Conservation (phyloP, 1,140 invertebrate genomes). For the Chlorops oryzae region DNA sequence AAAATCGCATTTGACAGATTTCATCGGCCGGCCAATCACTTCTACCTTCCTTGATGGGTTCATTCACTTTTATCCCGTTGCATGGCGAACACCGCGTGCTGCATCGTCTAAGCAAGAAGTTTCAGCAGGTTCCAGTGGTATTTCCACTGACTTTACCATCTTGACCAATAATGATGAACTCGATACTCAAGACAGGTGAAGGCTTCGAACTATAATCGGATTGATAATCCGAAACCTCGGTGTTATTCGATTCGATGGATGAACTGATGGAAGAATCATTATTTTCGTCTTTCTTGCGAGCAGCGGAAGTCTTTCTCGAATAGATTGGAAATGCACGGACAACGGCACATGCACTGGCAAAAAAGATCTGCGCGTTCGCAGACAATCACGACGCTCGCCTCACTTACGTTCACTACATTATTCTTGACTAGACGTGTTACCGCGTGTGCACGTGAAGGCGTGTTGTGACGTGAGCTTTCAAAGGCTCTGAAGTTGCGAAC, state of each 20-base stretch:
- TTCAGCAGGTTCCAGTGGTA: slow-evolving; percentile 54
- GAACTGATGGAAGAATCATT: too few relatives aligned
- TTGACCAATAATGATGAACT: slow-evolving; percentile 56
- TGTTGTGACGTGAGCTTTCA: slow-evolving; percentile 77
- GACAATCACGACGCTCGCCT: slow-evolving; percentile 72
- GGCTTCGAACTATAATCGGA: too few relatives aligned
- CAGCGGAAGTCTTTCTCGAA: slow-evolving; percentile 57
- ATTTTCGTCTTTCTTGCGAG: too few relatives aligned
- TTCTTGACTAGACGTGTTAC: slow-evolving; percentile 68
- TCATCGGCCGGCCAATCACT: slow-evolving; percentile 59
- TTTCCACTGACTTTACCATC: slow-evolving; percentile 32
- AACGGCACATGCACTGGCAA: slow-evolving; percentile 73
- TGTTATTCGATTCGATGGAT: too few relatives aligned
- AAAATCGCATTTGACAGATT: slow-evolving; percentile 68
- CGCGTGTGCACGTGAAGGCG: slow-evolving; percentile 68
- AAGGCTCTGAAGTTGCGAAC: too few relatives aligned
- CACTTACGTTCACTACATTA: slow-evolving; percentile 57
- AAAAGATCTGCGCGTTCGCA: slow-evolving; percentile 70
- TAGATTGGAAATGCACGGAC: slow-evolving; percentile 72
- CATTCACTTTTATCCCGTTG: slow-evolving; percentile 76
- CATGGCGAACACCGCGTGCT: slow-evolving; percentile 66
- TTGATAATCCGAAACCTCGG: too few relatives aligned
- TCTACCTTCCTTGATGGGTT: slow-evolving; percentile 68
- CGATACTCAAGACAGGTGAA: slow-evolving; percentile 50
- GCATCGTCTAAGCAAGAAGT: slow-evolving; percentile 57